Conservation (phyloP, 2,113 vertebrate genomes). For the Paedocypris sp. region DNA sequence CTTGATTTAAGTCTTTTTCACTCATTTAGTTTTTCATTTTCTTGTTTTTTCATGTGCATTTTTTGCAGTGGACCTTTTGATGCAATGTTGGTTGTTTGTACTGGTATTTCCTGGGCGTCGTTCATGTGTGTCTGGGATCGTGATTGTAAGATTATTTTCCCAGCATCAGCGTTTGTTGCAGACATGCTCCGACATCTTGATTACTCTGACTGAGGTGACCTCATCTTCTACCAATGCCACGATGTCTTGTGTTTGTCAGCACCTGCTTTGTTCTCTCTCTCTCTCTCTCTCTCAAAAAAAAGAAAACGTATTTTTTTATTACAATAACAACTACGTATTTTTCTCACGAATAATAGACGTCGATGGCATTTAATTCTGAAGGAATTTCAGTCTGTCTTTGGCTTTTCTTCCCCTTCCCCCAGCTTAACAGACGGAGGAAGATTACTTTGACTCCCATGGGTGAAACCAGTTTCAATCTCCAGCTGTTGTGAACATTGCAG, state of each 20-base stretch:
- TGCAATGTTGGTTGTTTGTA: not conserved
- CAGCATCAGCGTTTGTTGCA: slow-evolving; percentile 19
- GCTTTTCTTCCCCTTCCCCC: slow-evolving; percentile 1
- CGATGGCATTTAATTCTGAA: not conserved
- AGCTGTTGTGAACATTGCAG: not conserved
- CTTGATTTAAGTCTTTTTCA: no score
- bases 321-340: not conserved
- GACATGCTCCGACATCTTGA: slow-evolving; percentile 27
- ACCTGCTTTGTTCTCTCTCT: not conserved
- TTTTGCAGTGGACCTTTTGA: no score
- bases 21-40: no score
- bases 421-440: not conserved
- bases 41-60: no score
- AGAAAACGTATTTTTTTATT: not conserved
- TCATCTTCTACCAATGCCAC: slow-evolving; percentile 12
- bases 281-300: no score
- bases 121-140: slow-evolving; percentile 24
- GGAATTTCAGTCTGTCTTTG: not conserved
- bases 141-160: slow-evolving; percentile 33
- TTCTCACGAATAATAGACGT: not conserved
- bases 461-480: not conserved
- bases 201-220: slow-evolving; percentile 30
- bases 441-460: slow-evolving; percentile 16
- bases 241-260: not conserved
- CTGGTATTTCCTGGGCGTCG: slow-evolving; percentile 20